Evolutionary conservation across 2,113 vertebrate genomes (phyloP), one percentile per base, ranked within the genome.

Genomic region (Holacanthus passer): DNA sequence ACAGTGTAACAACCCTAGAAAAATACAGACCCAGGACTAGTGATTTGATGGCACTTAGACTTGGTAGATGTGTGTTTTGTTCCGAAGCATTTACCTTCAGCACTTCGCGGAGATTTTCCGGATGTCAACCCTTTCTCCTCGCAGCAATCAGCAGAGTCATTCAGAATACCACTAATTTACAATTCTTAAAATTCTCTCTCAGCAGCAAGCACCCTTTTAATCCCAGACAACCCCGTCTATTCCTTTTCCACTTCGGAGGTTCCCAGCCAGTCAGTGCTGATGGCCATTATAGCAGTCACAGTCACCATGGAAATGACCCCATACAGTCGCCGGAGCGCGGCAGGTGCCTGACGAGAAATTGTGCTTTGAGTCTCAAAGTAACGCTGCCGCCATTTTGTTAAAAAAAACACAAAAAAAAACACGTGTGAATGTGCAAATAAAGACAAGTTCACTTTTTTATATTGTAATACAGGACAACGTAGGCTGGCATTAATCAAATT

Each of bases 271-370:
- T 90, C 89, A 88, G 71, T 27, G 73, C 83, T 85, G 87, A 89
- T 77, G 90, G 81, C 82, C 88, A 81, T 88, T 77, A 86, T 73
- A 81, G 79, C 75, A 78, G 87, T 82, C 78, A 63, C 53, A 9
- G 86, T 93, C 83, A 88, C 89, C 85, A 73, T 79, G 86, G 89
- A 87, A 91, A 94, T 87, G 53, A 87, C 83, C 89, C 85, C 83
- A 86, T 90, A 90, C 84, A 92, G 90, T 91, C 83, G 91, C 90
- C 84, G 79, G 71, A 86, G 93, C 64, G 92, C 88, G 87, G 84
- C 89, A 92, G 88, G 93, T 94, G 93, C 93, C 94, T 92, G 92
- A 93, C 92, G 86, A 94, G 83, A 92, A 87, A 90, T 83, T 88
- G 56, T 89, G 90, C 91, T 92, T 91, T 87, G 88, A 93, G 88